Evolutionary conservation across 1,140 invertebrate species (phyloP).

Genomic region (Drosophila littoralis): DNA sequence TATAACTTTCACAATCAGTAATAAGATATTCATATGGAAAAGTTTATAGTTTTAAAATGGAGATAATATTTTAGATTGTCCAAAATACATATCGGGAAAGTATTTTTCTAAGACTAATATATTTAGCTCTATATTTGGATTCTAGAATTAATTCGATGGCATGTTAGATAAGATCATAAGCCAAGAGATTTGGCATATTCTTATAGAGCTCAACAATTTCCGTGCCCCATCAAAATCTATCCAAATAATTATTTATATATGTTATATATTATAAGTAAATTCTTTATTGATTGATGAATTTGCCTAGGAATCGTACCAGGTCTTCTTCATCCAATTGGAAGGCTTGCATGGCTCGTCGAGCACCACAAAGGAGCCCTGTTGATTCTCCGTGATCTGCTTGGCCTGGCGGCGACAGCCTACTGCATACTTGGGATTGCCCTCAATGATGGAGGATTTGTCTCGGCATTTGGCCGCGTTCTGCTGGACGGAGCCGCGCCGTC

Average conservation of each 20-base stretch:
- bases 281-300: constrained; percentile 7
- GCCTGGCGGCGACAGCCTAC: constrained; percentile 50
- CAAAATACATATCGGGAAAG: too few relatives aligned
- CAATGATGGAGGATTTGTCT: constrained; percentile 74
- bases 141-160: not conserved
- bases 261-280: too few relatives aligned
- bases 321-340: constrained; percentile 82
- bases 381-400: constrained; percentile 50
- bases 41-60: too few relatives aligned
- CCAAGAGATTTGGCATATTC: too few relatives aligned
- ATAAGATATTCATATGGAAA: too few relatives aligned
- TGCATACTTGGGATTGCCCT: constrained; percentile 80
- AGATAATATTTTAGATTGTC: too few relatives aligned
- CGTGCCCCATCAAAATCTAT: not conserved
- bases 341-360: constrained; percentile 76
- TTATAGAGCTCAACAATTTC: too few relatives aligned
- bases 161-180: not conserved
- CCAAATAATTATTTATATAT: not conserved
- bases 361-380: constrained; percentile 71
- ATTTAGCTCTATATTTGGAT: too few relatives aligned
- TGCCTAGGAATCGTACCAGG: constrained; percentile 78
- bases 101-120: too few relatives aligned
- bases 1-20: too few relatives aligned
- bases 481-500: constrained; percentile 69
- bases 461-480: constrained; percentile 70